Evolutionary conservation across 2,113 vertebrate species (phyloP).

Genomic region (Andinoacara biseriatus): DNA sequence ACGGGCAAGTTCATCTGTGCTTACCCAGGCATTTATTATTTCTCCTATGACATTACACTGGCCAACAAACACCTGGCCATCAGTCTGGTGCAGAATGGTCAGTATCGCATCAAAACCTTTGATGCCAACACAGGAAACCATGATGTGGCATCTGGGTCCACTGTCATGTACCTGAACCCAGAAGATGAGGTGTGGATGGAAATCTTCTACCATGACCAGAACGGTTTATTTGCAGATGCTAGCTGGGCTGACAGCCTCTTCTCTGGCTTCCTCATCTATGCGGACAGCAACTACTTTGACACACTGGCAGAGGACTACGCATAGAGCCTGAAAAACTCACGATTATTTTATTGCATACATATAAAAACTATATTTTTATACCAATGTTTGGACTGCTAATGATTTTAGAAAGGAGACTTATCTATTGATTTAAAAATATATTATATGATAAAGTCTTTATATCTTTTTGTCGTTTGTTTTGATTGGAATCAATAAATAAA

Average conservation of each 20-base stretch:
- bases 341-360: constrained; percentile 4
- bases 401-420: constrained; percentile 18
- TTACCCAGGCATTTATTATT: constrained; percentile 95
- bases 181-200: constrained; percentile 99
- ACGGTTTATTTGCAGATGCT: constrained; percentile 94
- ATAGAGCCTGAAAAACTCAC: constrained; percentile 36
- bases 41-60: constrained; percentile 97
- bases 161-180: constrained; percentile 90
- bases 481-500: constrained; percentile 41
- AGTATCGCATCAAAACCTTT: constrained; percentile 94
- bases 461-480: background rate
- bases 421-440: constrained; percentile 23
- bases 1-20: constrained; percentile 97
- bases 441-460: constrained; percentile 32
- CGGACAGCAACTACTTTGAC: constrained; percentile 94
- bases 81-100: constrained; percentile 92
- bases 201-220: constrained; percentile 96
- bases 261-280: constrained; percentile 95
- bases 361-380: constrained; percentile 58
- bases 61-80: constrained; percentile 98
- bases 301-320: constrained; percentile 87
- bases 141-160: constrained; percentile 94
- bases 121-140: constrained; percentile 98
- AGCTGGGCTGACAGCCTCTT: constrained; percentile 96
- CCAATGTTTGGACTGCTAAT: constrained; percentile 35